phyloP scores from a whole-genome alignment of 1,140 invertebrate species.

The Danaus plexippus region DNA sequence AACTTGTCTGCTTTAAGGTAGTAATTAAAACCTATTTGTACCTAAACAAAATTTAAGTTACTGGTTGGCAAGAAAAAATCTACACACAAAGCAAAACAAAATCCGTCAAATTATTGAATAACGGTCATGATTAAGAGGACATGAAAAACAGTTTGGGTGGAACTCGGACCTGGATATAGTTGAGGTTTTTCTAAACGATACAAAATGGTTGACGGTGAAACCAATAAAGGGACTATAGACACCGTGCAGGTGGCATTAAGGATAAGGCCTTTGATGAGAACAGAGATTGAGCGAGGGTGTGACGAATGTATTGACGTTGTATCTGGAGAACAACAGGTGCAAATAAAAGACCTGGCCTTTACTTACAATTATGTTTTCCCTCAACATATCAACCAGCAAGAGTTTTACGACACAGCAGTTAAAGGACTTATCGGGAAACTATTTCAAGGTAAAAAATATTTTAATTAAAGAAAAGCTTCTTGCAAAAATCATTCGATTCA shows the following conservation, averaged over 20 bases:
- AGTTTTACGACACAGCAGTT: constrained; percentile 80
- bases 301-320: constrained; percentile 77
- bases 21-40: no score
- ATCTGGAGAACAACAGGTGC: constrained; percentile 77
- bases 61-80: constrained; percentile 6
- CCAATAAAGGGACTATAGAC: constrained; percentile 51
- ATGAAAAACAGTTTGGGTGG: constrained; percentile 8
- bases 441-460: constrained; percentile 78
- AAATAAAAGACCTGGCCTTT: constrained; percentile 84
- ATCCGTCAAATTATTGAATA: constrained; percentile 19
- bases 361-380: constrained; percentile 92
- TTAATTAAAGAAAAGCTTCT: neutral
- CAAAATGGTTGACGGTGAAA: constrained; percentile 48
- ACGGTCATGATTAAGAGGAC: constrained; percentile 17
- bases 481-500: constrained; percentile 2
- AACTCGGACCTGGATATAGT: constrained; percentile 1
- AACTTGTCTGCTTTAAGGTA: no score
- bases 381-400: constrained; percentile 77
- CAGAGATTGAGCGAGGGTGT: constrained; percentile 80
- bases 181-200: constrained; percentile 7
- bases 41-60: neutral
- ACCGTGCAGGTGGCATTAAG: constrained; percentile 83
- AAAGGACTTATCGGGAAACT: constrained; percentile 82
- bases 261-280: constrained; percentile 82
- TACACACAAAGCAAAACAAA: constrained; percentile 8